A percentile compares a stretch with the other conserved stretches of the same genome.
Conservation (phyloP, 23 tunicate genomes). For the Corella eumyota region DNA sequence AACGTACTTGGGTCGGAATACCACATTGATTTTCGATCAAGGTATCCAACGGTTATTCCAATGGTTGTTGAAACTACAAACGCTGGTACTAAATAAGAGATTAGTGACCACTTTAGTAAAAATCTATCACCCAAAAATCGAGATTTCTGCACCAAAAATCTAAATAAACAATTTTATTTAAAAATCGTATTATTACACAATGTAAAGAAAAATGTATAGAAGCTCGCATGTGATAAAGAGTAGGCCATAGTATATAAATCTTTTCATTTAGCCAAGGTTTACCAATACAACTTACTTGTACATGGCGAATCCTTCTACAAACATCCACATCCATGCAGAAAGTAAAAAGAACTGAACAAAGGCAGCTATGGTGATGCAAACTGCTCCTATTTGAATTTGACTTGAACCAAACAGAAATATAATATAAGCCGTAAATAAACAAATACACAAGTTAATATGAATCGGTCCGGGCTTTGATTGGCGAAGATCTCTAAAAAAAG, state of each 20-base stretch:
- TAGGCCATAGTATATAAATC: too few species aligned
- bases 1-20: constrained; percentile 9
- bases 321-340: constrained; percentile 31
- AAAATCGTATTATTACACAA: too few species aligned
- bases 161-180: too few species aligned
- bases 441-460: constrained; percentile 15
- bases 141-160: constrained; percentile 10
- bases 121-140: constrained; percentile 6
- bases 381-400: neutral
- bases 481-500: constrained; percentile 12
- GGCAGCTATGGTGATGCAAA: constrained; percentile 20
- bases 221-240: too few species aligned
- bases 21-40: neutral
- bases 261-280: too few species aligned
- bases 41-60: constrained; percentile 24
- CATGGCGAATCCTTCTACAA: constrained; percentile 26
- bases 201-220: too few species aligned
- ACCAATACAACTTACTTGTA: constrained; percentile 35
- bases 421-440: constrained; percentile 3
- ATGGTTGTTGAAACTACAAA: constrained; percentile 4
- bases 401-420: constrained; percentile 13
- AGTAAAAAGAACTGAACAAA: constrained; percentile 18
- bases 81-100: constrained; percentile 16
- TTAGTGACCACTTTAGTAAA: constrained; percentile 4
- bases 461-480: constrained; percentile 14